phyloP scores from a whole-genome alignment of 2,888 invertebrate species.

The Aphidius colemani region DNA sequence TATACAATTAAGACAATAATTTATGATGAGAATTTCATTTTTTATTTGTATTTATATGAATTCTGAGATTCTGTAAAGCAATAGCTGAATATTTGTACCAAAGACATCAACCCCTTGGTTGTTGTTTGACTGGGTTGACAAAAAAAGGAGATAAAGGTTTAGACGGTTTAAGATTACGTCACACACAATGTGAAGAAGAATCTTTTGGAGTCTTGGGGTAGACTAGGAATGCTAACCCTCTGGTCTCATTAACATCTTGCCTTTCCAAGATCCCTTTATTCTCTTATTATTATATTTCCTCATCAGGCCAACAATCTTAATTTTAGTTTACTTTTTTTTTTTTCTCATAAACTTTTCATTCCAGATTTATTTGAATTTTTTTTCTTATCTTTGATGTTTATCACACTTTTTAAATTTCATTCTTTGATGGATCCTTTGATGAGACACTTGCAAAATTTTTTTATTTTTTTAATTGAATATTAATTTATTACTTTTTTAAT shows the following conservation, averaged over 20 bases:
- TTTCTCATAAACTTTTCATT: too few relatives aligned
- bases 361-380: too few relatives aligned
- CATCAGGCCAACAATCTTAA: conserved; percentile 38
- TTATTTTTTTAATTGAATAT: too few relatives aligned
- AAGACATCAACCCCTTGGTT: conserved; percentile 5
- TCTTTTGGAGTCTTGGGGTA: conserved; percentile 55
- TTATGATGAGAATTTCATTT: too few relatives aligned
- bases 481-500: too few relatives aligned
- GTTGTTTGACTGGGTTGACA: conserved; percentile 5
- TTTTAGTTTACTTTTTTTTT: conserved; percentile 49
- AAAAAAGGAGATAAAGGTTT: conserved; percentile 8
- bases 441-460: too few relatives aligned
- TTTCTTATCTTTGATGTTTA: too few relatives aligned
- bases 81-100: conserved; percentile 9
- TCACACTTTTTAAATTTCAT: too few relatives aligned
- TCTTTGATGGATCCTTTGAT: too few relatives aligned
- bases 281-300: conserved; percentile 35
- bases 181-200: conserved; percentile 48
- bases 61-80: conserved; percentile 12
- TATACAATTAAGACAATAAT: too few relatives aligned
- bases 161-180: conserved; percentile 39
- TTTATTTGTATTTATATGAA: too few relatives aligned
- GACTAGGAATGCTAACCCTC: conserved; percentile 59
- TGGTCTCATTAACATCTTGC: conserved; percentile 60
- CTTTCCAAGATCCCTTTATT: conserved; percentile 41